Conservation (phyloP, 2,888 invertebrate species). For the Hirtodrosophila histrioides region DNA sequence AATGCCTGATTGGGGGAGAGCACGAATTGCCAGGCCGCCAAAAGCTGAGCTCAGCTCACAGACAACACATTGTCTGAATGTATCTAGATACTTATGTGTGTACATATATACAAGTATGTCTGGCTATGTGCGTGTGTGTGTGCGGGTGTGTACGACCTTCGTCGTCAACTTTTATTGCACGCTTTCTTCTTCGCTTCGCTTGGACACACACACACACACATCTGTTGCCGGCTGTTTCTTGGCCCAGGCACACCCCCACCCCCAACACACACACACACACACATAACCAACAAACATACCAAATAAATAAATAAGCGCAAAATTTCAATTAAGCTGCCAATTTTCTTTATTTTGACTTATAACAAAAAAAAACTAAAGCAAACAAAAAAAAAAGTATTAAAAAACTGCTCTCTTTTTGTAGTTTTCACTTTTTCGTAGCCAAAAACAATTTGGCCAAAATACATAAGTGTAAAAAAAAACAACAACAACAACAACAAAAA, state of each 20-base stretch:
- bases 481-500: conserved; percentile 1
- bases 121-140: conserved; percentile 14
- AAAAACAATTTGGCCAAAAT: conserved; percentile 48
- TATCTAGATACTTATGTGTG: conserved; percentile 14
- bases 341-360: conserved; percentile 56
- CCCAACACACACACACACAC: conserved; percentile 16
- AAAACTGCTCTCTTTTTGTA: conserved; percentile 52
- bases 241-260: conserved; percentile 26
- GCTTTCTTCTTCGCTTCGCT: conserved; percentile 79
- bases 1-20: conserved; percentile 22
- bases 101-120: conserved; percentile 29
- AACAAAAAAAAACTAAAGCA: conserved; percentile 20
- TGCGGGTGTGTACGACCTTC: conserved; percentile 64
- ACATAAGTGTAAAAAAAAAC: conserved; percentile 21
- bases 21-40: conserved; percentile 38
- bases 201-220: conserved; percentile 52
- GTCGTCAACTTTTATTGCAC: conserved; percentile 67
- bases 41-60: conserved; percentile 49
- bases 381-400: conserved; percentile 18
- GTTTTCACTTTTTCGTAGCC: conserved; percentile 72
- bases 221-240: conserved; percentile 52
- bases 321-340: conserved; percentile 51
- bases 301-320: conserved; percentile 28
- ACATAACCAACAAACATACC: conserved; percentile 9
- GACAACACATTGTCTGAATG: conserved; percentile 12